These are phyloP conservation scores for Balaeniceps rex DNA, from an alignment of 2,113 vertebrate species.

Conservation along the genomic window DNA sequence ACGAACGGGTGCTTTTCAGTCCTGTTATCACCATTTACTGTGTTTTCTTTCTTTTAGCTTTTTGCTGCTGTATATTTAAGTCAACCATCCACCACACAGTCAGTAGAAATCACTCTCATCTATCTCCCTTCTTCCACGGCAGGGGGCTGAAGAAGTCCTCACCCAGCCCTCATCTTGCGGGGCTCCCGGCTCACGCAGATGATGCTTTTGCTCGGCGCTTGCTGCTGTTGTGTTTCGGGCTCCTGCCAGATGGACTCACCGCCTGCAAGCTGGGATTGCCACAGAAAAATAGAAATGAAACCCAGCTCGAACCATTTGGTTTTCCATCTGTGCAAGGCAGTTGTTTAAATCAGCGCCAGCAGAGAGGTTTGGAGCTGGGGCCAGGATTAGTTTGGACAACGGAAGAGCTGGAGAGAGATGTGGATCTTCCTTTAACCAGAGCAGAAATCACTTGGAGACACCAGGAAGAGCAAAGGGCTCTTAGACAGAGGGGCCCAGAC, in stretches of 20 bases:
- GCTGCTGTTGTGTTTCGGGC: background rate
- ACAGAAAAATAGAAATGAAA: background rate
- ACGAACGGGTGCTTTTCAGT: background rate
- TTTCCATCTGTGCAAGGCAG: conserved; percentile 27
- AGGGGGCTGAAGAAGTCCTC: background rate
- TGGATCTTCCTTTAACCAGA: background rate
- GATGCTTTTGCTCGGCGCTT: background rate
- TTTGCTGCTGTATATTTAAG: background rate
- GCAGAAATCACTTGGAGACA: background rate
- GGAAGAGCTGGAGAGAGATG: background rate
- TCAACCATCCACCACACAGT: background rate
- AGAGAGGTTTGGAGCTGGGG: background rate
- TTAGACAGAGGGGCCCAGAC: background rate
- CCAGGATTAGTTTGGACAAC: background rate
- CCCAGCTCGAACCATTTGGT: conserved; percentile 15
- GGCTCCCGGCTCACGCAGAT: background rate
- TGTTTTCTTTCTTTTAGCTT: background rate
- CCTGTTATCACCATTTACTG: background rate
- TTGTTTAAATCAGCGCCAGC: background rate
- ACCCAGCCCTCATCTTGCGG: background rate
- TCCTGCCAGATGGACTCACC: conserved; percentile 32
- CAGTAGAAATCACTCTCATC: background rate
- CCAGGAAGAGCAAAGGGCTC: background rate
- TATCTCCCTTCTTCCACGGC: background rate
- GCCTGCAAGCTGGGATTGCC: background rate